Evolutionary conservation across 2,888 invertebrate species (phyloP).

Genomic region (Cacoxenus indagator): DNA sequence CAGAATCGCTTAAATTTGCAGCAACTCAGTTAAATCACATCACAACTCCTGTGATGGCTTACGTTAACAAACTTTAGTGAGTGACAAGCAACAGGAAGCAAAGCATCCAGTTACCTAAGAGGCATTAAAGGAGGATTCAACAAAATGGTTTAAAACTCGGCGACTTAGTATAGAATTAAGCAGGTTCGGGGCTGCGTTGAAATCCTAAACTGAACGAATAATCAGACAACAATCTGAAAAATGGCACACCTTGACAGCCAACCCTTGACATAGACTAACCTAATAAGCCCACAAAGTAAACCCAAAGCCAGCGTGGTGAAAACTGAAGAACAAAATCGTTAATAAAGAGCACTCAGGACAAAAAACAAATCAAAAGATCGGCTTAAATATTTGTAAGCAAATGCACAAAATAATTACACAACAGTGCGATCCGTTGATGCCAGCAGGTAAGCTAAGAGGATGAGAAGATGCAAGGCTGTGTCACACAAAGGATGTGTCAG

Average conservation of each 20-base stretch:
- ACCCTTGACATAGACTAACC: slow-evolving; percentile 14
- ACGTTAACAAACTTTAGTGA: slow-evolving; percentile 16
- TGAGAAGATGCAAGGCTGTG: slow-evolving; percentile 31
- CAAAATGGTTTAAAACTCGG: neutral
- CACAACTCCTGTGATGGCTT: slow-evolving; percentile 26
- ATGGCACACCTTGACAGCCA: slow-evolving; percentile 1
- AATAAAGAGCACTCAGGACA: slow-evolving; percentile 19
- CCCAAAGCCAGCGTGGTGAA: neutral
- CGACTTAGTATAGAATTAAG: neutral
- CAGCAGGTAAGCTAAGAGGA: slow-evolving; percentile 24
- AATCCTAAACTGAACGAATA: slow-evolving; percentile 20
- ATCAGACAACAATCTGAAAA: slow-evolving; percentile 35
- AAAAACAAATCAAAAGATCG: slow-evolving; percentile 29
- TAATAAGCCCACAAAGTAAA: slow-evolving; percentile 31
- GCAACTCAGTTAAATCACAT: slow-evolving; percentile 12
- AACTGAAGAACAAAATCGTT: slow-evolving; percentile 25
- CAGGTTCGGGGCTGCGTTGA: neutral
- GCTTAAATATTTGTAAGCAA: slow-evolving; percentile 42
- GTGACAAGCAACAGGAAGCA: neutral
- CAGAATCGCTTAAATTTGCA: neutral
- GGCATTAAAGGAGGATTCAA: neutral
- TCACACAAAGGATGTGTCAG: slow-evolving; percentile 7
- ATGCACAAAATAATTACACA: slow-evolving; percentile 41
- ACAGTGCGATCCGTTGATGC: slow-evolving; percentile 21
- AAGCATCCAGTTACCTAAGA: slow-evolving; percentile 2